Conservation (phyloP, 2,888 invertebrate species). For the Dynastes grantii region DNA sequence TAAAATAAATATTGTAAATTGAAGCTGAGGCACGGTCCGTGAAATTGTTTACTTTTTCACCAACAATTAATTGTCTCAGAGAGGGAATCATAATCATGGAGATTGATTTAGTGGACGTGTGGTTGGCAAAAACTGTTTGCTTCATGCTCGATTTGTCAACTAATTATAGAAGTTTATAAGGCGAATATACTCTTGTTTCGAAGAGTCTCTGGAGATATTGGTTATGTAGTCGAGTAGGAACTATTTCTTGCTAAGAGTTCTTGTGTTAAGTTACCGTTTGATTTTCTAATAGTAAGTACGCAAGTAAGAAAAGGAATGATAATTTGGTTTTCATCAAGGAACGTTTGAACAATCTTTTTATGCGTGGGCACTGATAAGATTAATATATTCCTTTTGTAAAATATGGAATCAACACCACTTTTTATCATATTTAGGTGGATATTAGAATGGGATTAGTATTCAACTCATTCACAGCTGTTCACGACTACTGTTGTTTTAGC, state of each 20-base stretch:
- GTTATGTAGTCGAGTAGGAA: neutral
- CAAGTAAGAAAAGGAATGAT: neutral
- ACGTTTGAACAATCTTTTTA: neutral
- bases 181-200: neutral
- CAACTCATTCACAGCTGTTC: too few relatives aligned
- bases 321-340: neutral
- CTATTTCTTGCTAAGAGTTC: neutral
- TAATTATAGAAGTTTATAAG: slow-evolving; percentile 27
- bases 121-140: slow-evolving; percentile 18
- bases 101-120: slow-evolving; percentile 16
- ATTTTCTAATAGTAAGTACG: neutral
- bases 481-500: too few relatives aligned
- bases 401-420: too few relatives aligned
- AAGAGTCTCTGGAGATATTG: neutral
- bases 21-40: slow-evolving; percentile 15
- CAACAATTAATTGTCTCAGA: slow-evolving; percentile 27
- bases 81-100: slow-evolving; percentile 18
- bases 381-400: too few relatives aligned
- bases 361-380: too few relatives aligned
- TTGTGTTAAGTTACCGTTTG: neutral
- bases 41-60: slow-evolving; percentile 35
- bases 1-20: slow-evolving; percentile 32
- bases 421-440: too few relatives aligned
- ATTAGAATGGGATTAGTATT: too few relatives aligned
- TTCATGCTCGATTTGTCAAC: slow-evolving; percentile 35